These are phyloP conservation scores for Coptotermes formosanus DNA, from an alignment of 1,140 invertebrate genomes.

Conservation along the genomic window DNA sequence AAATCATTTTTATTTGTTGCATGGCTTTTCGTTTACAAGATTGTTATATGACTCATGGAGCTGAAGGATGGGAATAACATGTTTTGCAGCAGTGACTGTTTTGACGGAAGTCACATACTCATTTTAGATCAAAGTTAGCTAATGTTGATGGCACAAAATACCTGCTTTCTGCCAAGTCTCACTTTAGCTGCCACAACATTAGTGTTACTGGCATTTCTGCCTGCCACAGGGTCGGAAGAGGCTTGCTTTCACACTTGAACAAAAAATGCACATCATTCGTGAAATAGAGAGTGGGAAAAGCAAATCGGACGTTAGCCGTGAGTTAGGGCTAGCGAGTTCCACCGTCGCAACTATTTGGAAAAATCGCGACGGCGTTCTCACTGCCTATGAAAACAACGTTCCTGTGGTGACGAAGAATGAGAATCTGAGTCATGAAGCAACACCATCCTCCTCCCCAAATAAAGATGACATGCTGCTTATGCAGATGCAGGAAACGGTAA, in stretches of 20 bases:
- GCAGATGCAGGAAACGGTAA: constrained; percentile 17
- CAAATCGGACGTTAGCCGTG: constrained; percentile 58
- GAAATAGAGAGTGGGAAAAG: constrained; percentile 59
- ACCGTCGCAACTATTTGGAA: constrained; percentile 62
- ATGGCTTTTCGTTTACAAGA: background rate
- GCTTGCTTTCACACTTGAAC: constrained; percentile 60
- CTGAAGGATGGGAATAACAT: background rate
- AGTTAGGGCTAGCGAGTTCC: constrained; percentile 57
- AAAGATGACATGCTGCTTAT: constrained; percentile 13
- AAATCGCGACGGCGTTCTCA: constrained; percentile 55
- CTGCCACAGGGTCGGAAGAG: constrained; percentile 56
- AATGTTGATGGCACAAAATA: background rate
- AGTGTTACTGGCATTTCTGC: constrained; percentile 15
- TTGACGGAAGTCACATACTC: background rate
- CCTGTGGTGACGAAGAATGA: constrained; percentile 9
- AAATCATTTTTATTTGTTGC: background rate
- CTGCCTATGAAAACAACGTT: constrained; percentile 45
- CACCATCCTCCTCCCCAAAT: constrained; percentile 9
- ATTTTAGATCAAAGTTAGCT: background rate
- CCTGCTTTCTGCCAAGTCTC: background rate
- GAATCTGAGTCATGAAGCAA: constrained; percentile 5
- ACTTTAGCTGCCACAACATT: background rate
- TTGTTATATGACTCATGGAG: background rate
- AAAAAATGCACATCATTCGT: constrained; percentile 63
- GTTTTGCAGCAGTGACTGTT: background rate